Conservation (phyloP, 1,140 invertebrate genomes). For the Cataglyphis hispanica region DNA sequence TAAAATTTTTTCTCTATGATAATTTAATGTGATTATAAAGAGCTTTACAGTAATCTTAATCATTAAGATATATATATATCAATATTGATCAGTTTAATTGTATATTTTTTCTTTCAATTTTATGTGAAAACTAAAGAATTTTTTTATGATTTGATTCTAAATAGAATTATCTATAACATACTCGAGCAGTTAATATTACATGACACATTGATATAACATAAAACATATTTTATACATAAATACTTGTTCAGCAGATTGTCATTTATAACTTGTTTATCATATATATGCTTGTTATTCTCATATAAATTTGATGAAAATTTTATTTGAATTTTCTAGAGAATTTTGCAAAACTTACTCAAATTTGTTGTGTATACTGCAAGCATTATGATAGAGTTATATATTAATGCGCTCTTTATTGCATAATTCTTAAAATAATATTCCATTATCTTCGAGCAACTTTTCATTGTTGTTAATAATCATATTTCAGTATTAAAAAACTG, state of each 20-base stretch:
- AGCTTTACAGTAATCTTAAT: slow-evolving; percentile 69
- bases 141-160: slow-evolving; percentile 39
- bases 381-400: slow-evolving; percentile 61
- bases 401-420: slow-evolving; percentile 44
- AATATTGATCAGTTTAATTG: slow-evolving; percentile 63
- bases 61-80: slow-evolving; percentile 71
- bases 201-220: slow-evolving; percentile 51
- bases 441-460: neutral
- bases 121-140: slow-evolving; percentile 61
- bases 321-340: slow-evolving; percentile 23
- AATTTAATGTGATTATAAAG: slow-evolving; percentile 73
- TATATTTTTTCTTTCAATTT: slow-evolving; percentile 61
- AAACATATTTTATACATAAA: slow-evolving; percentile 53
- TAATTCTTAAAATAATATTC: slow-evolving; percentile 26
- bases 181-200: slow-evolving; percentile 54
- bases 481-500: neutral
- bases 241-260: slow-evolving; percentile 60
- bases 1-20: slow-evolving; percentile 65
- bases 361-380: slow-evolving; percentile 29
- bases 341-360: slow-evolving; percentile 37
- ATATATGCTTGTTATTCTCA: slow-evolving; percentile 60
- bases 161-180: slow-evolving; percentile 38
- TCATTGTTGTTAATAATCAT: slow-evolving; percentile 7
- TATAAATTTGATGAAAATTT: slow-evolving; percentile 62
- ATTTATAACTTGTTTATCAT: slow-evolving; percentile 53